Base-by-base conservation (phyloP, 2,888 invertebrate genomes). In the Cheilosia soror region DNA sequence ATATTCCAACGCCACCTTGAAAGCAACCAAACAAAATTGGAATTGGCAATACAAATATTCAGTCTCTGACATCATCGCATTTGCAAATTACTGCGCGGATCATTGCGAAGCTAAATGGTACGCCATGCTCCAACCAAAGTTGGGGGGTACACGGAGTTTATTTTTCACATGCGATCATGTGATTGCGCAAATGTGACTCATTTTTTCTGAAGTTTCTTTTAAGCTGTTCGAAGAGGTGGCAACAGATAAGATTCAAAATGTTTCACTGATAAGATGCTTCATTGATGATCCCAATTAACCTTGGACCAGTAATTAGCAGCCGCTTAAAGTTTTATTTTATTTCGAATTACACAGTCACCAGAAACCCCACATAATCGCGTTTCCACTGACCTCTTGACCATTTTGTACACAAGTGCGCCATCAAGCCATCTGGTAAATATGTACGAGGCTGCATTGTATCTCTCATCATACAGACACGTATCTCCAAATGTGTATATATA, bases 351-450 rank as follows among this genome's bases (percentile, higher is more conserved):
- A 65, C 29, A 51, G 58, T 60, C 60, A 42, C 5, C 29, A 65
- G 40, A 27, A 55, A 49, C 40, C 7, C 37, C 49, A 65, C 29
- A 80, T 13, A 62, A 65, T 69, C 69, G 65, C 71, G 55, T 57
- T 78, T 78, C 81, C 77, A 86, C 82, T 86, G 86, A 86, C 86
- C 86, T 78, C 86, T 86, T 86, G 86, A 86, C 86, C 86, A 78
- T 82, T 81, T 82, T 81, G 62, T 69, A 76, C 58, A 75, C 58
- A 78, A 75, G 60, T 73, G 60, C 72, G 29, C 49, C 71, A 40
- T 42, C 9, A 40, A 29, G 51, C 65, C 72, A 60, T 57, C 72
- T 81, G 78, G 60, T 78, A 62, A 58, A 63, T 29, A 51, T 58
- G 51, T 68, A 11, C 60, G 44, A 57, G 44, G 27, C 40, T 57